These are phyloP conservation scores for Stenodera caucasica DNA, from an alignment of 2,888 invertebrate genomes.

Conservation along the genomic window DNA sequence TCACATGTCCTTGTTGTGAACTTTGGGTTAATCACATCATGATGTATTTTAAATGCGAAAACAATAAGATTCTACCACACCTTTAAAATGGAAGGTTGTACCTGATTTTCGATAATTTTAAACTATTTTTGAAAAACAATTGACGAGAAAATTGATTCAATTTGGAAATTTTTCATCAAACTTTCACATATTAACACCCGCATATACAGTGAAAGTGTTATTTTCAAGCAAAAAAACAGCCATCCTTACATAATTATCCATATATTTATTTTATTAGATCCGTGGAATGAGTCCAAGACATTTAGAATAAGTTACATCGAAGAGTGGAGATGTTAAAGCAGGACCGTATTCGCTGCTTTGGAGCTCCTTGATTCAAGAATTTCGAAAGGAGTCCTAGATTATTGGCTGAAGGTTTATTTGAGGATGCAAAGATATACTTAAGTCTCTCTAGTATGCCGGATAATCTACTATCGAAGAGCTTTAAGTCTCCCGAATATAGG, in stretches of 20 bases:
- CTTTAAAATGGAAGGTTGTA: not conserved
- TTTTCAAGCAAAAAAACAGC: not conserved
- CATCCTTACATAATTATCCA: slow-evolving; percentile 6
- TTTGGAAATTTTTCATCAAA: not conserved
- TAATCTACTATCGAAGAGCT: too few relatives aligned
- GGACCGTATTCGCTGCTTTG: too few relatives aligned
- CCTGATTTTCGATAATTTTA: not conserved
- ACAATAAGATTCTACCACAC: slow-evolving; percentile 6
- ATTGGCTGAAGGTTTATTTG: too few relatives aligned
- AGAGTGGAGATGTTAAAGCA: too few relatives aligned
- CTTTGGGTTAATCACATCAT: slow-evolving; percentile 11
- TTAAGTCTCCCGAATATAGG: too few relatives aligned
- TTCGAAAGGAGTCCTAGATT: too few relatives aligned
- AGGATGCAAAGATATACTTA: too few relatives aligned
- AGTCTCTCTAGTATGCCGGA: too few relatives aligned
- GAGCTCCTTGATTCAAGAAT: too few relatives aligned
- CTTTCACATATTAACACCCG: slow-evolving; percentile 12
- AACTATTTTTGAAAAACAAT: not conserved
- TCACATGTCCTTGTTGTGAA: slow-evolving; percentile 13
- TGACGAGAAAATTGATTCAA: not conserved
- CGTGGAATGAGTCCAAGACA: not conserved
- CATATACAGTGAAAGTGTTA: slow-evolving; percentile 9
- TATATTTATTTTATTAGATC: not conserved
- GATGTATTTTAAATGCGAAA: not conserved
- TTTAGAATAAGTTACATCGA: not conserved